Percentiles rank a stretch among this genome's conserved stretches.
These are phyloP conservation scores for Drosophila anomelani DNA, from an alignment of 2,888 invertebrate species.

Conservation along the genomic window DNA sequence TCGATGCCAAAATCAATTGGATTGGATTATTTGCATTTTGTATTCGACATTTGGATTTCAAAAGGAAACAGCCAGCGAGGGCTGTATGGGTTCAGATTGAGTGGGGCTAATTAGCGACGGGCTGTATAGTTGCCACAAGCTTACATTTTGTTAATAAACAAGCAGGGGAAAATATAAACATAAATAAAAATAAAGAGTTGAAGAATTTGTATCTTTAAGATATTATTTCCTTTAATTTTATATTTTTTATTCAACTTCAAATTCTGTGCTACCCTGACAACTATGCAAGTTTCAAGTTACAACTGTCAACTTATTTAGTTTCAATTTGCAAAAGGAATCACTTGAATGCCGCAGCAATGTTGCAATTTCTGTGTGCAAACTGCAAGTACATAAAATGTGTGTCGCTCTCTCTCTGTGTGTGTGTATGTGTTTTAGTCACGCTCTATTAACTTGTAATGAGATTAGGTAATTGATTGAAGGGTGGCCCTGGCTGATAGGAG, in stretches of 20 bases:
- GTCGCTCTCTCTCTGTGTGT: neutral
- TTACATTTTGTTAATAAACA: conserved; percentile 4
- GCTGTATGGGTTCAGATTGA: conserved; percentile 22
- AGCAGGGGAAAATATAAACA: neutral
- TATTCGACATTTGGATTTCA: conserved; percentile 5
- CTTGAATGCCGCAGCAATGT: conserved; percentile 50
- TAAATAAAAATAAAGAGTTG: neutral
- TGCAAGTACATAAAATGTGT: conserved; percentile 3
- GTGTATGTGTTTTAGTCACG: conserved; percentile 45
- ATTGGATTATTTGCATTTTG: conserved; percentile 35
- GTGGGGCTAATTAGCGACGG: conserved; percentile 27
- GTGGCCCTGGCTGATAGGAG: conserved; percentile 39
- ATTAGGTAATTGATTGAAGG: conserved; percentile 78
- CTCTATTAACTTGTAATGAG: conserved; percentile 79
- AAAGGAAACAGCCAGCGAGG: neutral
- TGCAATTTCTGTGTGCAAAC: conserved; percentile 27
- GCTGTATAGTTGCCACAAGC: neutral
- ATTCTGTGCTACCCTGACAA: neutral
- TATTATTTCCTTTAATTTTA: neutral
- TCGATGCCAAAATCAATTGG: conserved; percentile 39
- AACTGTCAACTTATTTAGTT: conserved; percentile 48
- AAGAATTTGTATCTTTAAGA: too few species aligned
- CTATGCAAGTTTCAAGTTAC: neutral
- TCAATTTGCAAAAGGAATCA: conserved; percentile 46
- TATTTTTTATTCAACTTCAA: neutral